Evolutionary conservation across 1,140 invertebrate species (phyloP).

Genomic region (Aphidius gifuensis): DNA sequence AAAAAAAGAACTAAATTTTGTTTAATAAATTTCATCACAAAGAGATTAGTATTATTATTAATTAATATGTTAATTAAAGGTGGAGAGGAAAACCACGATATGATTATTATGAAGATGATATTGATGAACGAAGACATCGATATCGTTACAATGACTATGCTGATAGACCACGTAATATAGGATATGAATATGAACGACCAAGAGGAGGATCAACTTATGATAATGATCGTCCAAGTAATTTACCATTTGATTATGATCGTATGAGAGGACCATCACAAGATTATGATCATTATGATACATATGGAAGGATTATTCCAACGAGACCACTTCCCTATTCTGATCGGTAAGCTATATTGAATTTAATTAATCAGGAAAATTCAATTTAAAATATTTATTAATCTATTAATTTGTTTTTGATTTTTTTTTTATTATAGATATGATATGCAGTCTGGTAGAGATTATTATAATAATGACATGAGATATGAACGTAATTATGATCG

Average conservation of each 20-base stretch:
- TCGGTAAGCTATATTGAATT: conserved; percentile 16
- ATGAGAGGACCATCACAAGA: conserved; percentile 28
- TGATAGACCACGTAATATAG: conserved; percentile 17
- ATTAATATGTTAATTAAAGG: conserved; percentile 9
- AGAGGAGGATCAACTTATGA: conserved; percentile 29
- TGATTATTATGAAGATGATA: conserved; percentile 45
- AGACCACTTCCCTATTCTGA: conserved; percentile 23
- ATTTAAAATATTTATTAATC: no score
- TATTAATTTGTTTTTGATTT: no score
- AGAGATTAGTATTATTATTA: no score
- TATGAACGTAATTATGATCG: conserved; percentile 41
- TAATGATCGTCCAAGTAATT: conserved; percentile 34
- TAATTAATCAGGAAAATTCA: no score
- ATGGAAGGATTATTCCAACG: conserved; percentile 32
- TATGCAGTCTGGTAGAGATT: conserved; percentile 37
- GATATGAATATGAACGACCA: conserved; percentile 23
- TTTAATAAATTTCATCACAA: no score
- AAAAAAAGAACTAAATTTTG: no score
- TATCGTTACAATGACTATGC: conserved; percentile 38
- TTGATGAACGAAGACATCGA: conserved; percentile 41
- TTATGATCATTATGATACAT: conserved; percentile 41
- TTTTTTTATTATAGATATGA: conserved; percentile 42
- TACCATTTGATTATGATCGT: conserved; percentile 38
- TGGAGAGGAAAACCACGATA: conserved; percentile 40
- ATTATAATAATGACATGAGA: conserved; percentile 35